Evolutionary conservation across 2,888 invertebrate species (phyloP).

Genomic region (Alviniconcha strummeri): DNA sequence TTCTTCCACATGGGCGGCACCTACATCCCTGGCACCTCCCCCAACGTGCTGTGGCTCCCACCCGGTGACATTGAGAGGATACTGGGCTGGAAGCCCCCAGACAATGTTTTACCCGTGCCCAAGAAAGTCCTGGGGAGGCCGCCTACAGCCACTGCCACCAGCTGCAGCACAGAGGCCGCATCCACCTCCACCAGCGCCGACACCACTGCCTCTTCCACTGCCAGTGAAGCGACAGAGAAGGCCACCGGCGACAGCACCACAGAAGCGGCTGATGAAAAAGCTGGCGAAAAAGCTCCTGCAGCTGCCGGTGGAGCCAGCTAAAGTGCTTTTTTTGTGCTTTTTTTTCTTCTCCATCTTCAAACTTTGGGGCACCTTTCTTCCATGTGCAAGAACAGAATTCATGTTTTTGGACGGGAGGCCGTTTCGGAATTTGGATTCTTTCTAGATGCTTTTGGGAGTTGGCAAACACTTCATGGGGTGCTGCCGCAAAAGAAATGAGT

Average conservation of each 20-base stretch:
- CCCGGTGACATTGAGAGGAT: conserved; percentile 38
- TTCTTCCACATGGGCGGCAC: conserved; percentile 35
- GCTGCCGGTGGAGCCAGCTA: too few relatives aligned
- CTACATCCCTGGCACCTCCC: conserved; percentile 27
- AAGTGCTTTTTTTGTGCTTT: too few relatives aligned
- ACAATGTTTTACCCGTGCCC: conserved; percentile 17
- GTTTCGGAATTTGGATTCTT: too few relatives aligned
- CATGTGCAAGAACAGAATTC: too few relatives aligned
- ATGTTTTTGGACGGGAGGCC: too few relatives aligned
- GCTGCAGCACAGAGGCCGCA: background rate
- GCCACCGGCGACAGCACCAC: background rate
- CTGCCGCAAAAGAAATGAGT: too few relatives aligned
- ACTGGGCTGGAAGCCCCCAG: conserved; percentile 35
- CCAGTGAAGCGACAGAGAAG: background rate
- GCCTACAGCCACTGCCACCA: background rate
- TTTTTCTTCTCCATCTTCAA: too few relatives aligned
- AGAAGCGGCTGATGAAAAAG: background rate
- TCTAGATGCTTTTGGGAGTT: too few relatives aligned
- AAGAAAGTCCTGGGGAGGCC: background rate
- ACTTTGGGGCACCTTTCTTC: too few relatives aligned
- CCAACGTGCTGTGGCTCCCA: conserved; percentile 35
- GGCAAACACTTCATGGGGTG: too few relatives aligned
- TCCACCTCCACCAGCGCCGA: background rate
- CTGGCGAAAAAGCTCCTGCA: background rate
- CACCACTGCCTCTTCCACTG: background rate